Evolutionary conservation across 2,797 vertebrate species (phyloP).

Genomic region (Valencia hispanica): DNA sequence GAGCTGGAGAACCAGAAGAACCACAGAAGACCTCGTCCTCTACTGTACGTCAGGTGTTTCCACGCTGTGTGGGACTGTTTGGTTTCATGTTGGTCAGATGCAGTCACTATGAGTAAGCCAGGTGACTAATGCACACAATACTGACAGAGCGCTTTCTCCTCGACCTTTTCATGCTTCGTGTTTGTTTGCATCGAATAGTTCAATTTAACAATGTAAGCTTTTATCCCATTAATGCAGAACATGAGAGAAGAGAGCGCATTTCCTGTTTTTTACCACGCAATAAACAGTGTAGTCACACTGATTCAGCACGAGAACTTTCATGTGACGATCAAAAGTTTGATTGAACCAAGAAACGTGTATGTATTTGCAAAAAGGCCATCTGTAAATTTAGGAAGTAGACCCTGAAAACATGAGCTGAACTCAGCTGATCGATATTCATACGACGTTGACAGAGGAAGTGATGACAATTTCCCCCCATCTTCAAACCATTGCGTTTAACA

Average conservation of each 20-base stretch:
- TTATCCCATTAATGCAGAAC: not conserved
- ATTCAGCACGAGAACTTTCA: not conserved
- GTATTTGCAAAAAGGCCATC: not conserved
- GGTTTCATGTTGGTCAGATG: constrained; percentile 2
- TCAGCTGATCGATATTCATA: constrained; percentile 27
- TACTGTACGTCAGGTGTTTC: constrained; percentile 9
- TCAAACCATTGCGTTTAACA: not conserved
- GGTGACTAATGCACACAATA: constrained; percentile 3
- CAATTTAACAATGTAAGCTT: not conserved
- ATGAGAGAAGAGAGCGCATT: not conserved
- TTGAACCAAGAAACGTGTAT: not conserved
- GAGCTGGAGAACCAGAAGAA: not conserved
- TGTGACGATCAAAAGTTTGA: constrained; percentile 19
- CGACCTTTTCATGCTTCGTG: constrained; percentile 26
- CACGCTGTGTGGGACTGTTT: not conserved
- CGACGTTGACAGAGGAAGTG: not conserved
- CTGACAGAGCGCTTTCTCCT: not conserved
- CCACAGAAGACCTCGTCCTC: not conserved
- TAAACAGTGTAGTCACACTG: constrained; percentile 5
- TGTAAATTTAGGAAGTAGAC: constrained; percentile 18
- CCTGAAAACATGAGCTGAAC: constrained; percentile 21
- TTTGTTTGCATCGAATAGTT: not conserved
- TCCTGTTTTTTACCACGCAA: not conserved
- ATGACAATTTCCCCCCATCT: not conserved
- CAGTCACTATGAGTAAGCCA: constrained; percentile 5